Evolutionary conservation across 2,888 invertebrate genomes (phyloP).

Genomic region (Eubasilissa splendida): DNA sequence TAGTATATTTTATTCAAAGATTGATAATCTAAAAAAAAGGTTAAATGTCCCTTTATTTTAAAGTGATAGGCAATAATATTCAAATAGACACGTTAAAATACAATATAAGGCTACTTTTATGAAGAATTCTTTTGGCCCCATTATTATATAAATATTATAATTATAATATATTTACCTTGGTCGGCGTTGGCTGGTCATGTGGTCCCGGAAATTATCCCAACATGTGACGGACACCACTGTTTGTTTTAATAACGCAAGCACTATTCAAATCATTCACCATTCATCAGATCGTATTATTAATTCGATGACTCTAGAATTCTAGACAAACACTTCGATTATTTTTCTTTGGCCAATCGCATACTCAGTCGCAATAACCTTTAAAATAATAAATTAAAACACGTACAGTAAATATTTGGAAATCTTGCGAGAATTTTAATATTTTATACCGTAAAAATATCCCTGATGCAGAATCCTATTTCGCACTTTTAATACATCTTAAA

Average conservation of each 20-base stretch:
- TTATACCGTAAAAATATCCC: too few species aligned
- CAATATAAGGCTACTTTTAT: too few species aligned
- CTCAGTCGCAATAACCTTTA: not conserved
- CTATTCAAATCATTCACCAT: slow-evolving; percentile 27
- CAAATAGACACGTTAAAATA: too few species aligned
- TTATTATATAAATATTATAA: too few species aligned
- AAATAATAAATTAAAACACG: not conserved
- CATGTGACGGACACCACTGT: slow-evolving; percentile 10
- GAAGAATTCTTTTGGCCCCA: too few species aligned
- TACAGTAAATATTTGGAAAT: slow-evolving; percentile 13
- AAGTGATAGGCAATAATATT: too few species aligned
- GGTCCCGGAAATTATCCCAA: slow-evolving; percentile 26
- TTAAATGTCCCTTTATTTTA: too few species aligned
- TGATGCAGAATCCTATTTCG: too few species aligned
- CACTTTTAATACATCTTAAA: too few species aligned
- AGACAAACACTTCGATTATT: slow-evolving; percentile 29
- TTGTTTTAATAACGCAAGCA: not conserved
- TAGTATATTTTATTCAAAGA: too few species aligned
- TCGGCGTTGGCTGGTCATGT: slow-evolving; percentile 44
- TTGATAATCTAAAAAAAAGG: too few species aligned
- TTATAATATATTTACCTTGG: slow-evolving; percentile 32
- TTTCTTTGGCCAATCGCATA: slow-evolving; percentile 1
- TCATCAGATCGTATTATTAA: slow-evolving; percentile 24
- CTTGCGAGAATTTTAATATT: too few species aligned
- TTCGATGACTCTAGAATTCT: not conserved